Evolutionary conservation across 2,797 vertebrate species (phyloP).

Genomic region (Squalus acanthias): DNA sequence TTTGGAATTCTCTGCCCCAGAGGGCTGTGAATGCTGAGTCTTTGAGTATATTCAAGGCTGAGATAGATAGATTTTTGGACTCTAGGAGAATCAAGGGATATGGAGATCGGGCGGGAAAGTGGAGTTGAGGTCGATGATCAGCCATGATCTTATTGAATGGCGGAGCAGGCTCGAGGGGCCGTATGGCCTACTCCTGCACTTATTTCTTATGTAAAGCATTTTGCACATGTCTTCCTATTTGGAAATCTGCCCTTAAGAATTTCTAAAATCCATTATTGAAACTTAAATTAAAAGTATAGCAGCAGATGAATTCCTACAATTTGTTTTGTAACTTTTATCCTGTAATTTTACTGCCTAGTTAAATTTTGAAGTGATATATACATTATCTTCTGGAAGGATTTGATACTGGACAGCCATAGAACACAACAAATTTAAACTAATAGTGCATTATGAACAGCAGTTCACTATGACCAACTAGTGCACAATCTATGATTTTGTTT

Average conservation of each 20-base stretch:
- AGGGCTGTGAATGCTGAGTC: no score
- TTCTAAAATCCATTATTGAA: neutral
- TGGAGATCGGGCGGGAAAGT: no score
- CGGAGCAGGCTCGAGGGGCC: no score
- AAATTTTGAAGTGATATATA: neutral
- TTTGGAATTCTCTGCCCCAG: no score
- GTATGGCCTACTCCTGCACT: no score
- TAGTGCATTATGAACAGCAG: neutral
- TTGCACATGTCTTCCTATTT: neutral
- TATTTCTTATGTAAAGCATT: neutral
- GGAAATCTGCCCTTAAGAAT: neutral
- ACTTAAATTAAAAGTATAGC: neutral
- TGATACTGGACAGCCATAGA: neutral
- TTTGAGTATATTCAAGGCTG: no score
- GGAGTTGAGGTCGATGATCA: no score
- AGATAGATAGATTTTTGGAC: no score
- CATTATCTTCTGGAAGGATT: neutral
- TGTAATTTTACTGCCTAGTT: neutral
- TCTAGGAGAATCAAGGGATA: no score
- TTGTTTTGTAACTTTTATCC: neutral
- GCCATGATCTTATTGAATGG: no score
- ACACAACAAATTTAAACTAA: neutral
- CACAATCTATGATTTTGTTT: neutral
- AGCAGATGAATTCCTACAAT: neutral
- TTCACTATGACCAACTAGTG: neutral